A percentile compares a stretch with the other conserved stretches of the same genome.
phyloP scores from a whole-genome alignment of 92 coral and sea anemone genomes.

The Actinostola sp. region DNA sequence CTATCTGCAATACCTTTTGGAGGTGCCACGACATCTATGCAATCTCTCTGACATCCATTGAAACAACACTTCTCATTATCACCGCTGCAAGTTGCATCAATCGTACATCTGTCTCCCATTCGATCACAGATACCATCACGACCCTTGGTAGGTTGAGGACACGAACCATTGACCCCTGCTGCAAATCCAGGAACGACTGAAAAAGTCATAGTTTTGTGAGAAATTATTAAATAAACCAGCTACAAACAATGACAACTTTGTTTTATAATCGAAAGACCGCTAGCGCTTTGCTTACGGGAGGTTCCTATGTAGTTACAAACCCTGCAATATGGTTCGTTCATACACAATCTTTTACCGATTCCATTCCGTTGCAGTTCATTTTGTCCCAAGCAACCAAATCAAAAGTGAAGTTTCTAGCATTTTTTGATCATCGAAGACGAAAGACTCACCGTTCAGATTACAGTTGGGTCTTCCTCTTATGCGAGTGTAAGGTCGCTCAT shows the following conservation, averaged over 20 bases:
- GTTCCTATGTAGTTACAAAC: too few species aligned
- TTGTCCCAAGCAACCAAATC: too few species aligned
- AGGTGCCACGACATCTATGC: constrained; percentile 40
- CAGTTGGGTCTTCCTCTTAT: neutral
- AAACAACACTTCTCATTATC: constrained; percentile 67
- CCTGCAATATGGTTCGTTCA: too few species aligned
- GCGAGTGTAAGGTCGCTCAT: constrained; percentile 37
- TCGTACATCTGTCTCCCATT: constrained; percentile 62
- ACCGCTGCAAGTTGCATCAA: constrained; percentile 62
- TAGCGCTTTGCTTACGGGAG: too few species aligned
- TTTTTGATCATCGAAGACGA: too few species aligned
- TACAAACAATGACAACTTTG: too few species aligned
- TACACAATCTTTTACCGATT: too few species aligned
- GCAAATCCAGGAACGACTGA: neutral
- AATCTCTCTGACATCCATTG: constrained; percentile 78
- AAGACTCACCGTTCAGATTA: neutral
- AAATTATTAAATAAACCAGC: too few species aligned
- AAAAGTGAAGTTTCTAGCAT: too few species aligned
- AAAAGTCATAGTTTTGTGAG: too few species aligned
- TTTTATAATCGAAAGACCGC: too few species aligned
- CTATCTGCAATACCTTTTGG: constrained; percentile 16
- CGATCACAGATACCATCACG: constrained; percentile 74
- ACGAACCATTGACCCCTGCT: constrained; percentile 41
- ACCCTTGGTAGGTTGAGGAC: constrained; percentile 79
- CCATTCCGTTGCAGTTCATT: too few species aligned